phyloP scores from a whole-genome alignment of 2,113 vertebrate genomes.

The Acrocephalus kingi region DNA sequence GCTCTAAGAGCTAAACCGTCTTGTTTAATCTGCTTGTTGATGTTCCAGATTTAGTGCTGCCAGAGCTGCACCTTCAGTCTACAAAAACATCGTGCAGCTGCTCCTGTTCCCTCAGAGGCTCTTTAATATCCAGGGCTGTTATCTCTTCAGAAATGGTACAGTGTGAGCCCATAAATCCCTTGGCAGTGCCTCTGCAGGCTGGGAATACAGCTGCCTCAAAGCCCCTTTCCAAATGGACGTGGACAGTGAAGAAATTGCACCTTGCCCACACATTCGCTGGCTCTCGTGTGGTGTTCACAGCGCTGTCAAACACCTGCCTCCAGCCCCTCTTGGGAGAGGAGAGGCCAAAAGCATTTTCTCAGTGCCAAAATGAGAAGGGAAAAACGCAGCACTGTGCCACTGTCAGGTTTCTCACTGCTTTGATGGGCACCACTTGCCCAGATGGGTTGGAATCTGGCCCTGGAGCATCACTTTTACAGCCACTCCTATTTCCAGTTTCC shows the following conservation, averaged over 20 bases:
- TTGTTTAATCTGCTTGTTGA: constrained; percentile 37
- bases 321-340: not conserved
- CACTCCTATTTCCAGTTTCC: not conserved
- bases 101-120: not conserved
- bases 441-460: rapidly evolving
- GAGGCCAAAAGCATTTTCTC: not conserved
- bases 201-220: not conserved
- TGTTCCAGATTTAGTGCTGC: not conserved
- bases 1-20: not conserved
- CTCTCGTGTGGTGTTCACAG: not conserved
- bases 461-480: not conserved
- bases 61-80: not conserved
- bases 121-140: not conserved
- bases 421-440: rapidly evolving
- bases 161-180: not conserved
- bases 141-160: not conserved
- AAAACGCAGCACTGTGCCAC: not conserved
- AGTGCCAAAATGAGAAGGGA: not conserved
- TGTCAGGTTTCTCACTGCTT: not conserved
- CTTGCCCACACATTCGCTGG: rapidly evolving
- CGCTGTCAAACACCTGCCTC: not conserved
- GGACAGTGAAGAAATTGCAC: not conserved
- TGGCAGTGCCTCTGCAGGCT: not conserved
- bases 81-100: not conserved
- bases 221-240: not conserved